Percentiles rank a stretch among this genome's conserved stretches.
Evolutionary conservation across 1,140 invertebrate genomes (phyloP).

Genomic region (Drosophila fuyamai): DNA sequence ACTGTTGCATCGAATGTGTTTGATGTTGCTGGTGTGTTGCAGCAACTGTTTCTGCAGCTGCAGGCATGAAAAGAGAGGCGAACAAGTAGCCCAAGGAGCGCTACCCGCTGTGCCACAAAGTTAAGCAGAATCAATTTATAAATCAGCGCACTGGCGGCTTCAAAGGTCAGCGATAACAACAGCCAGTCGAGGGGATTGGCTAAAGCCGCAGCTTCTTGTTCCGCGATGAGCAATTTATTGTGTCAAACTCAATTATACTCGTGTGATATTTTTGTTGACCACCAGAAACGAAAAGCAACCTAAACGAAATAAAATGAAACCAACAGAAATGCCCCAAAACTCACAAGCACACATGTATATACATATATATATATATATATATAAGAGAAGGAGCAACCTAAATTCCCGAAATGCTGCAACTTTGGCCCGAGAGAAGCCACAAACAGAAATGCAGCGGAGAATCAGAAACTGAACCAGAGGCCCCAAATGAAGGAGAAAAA

Average conservation of each 20-base stretch:
- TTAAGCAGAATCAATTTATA: slow-evolving; percentile 84
- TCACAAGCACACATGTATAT: slow-evolving; percentile 18
- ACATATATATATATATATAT: slow-evolving; percentile 7
- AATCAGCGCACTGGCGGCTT: slow-evolving; percentile 74
- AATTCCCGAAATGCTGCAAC: slow-evolving; percentile 80
- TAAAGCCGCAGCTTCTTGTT: slow-evolving; percentile 42
- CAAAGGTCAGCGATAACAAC: slow-evolving; percentile 82
- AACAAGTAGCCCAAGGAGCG: slow-evolving; percentile 56
- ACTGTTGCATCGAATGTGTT: slow-evolving; percentile 14
- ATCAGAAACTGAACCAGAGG: slow-evolving; percentile 26
- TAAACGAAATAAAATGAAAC: slow-evolving; percentile 41
- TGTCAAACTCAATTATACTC: slow-evolving; percentile 85
- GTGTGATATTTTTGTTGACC: slow-evolving; percentile 82
- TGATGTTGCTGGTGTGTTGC: slow-evolving; percentile 20
- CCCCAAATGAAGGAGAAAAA: slow-evolving; percentile 75
- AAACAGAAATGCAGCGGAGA: slow-evolving; percentile 27
- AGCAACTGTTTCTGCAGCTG: slow-evolving; percentile 6
- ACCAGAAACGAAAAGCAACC: slow-evolving; percentile 50
- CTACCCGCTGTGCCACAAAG: slow-evolving; percentile 77
- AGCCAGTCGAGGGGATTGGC: slow-evolving; percentile 54
- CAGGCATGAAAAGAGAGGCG: neutral
- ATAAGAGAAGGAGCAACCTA: slow-evolving; percentile 74
- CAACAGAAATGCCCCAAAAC: slow-evolving; percentile 38
- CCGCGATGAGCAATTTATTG: slow-evolving; percentile 84
- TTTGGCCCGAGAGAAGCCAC: slow-evolving; percentile 51